Conservation (phyloP, 2,113 vertebrate genomes). For the Montifringilla adamsi region DNA sequence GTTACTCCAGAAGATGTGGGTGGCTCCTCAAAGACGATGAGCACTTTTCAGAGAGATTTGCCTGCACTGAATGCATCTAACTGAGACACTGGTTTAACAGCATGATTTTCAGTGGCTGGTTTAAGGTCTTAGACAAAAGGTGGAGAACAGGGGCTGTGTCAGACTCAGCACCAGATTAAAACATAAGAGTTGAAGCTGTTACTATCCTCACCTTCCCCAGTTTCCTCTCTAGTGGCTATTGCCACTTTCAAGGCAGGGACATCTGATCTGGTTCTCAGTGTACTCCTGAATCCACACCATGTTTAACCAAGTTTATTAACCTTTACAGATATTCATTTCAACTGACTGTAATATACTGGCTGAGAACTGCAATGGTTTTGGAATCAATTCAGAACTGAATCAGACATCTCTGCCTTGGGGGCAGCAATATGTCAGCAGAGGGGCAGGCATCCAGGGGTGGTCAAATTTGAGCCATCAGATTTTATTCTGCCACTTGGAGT, state of each 20-base stretch:
- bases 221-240: not conserved
- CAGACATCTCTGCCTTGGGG: not conserved
- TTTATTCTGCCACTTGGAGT: not conserved
- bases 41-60: not conserved
- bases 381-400: not conserved
- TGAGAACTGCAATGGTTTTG: not conserved
- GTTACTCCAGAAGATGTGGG: not conserved
- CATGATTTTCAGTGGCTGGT: not conserved
- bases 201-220: not conserved
- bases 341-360: conserved; percentile 4
- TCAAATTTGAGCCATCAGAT: not conserved
- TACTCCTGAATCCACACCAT: not conserved
- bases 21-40: not conserved
- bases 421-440: not conserved
- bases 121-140: not conserved
- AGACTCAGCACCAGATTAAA: not conserved
- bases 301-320: not conserved
- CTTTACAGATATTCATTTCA: not conserved
- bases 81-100: not conserved
- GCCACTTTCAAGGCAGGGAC: not conserved
- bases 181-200: not conserved
- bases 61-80: not conserved
- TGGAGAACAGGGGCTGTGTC: not conserved
- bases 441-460: not conserved
- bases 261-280: not conserved